Evolutionary conservation across 2,888 invertebrate genomes (phyloP).

Genomic region (Brenthis daphne): DNA sequence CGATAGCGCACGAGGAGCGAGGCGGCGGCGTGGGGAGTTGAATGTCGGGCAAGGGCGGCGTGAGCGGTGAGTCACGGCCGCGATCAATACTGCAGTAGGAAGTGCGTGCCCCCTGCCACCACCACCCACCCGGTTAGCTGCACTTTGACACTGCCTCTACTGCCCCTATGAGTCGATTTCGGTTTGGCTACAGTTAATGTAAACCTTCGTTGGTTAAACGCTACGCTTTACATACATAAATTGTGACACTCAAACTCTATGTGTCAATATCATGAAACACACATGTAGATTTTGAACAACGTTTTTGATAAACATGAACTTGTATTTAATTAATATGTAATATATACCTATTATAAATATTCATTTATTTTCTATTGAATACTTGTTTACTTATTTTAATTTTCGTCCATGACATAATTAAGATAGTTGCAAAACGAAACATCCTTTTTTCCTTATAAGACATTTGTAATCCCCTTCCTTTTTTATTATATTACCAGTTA

Average conservation of each 20-base stretch:
- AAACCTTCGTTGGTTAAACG: neutral
- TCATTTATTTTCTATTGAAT: neutral
- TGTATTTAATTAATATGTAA: no score
- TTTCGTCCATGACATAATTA: constrained; percentile 5
- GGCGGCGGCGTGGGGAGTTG: constrained; percentile 58
- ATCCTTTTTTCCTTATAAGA: neutral
- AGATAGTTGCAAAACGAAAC: constrained; percentile 4
- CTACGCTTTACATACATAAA: neutral
- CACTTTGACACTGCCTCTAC: constrained; percentile 43
- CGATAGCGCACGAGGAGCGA: constrained; percentile 54
- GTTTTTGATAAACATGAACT: no score
- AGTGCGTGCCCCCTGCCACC: constrained; percentile 57
- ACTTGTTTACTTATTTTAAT: neutral
- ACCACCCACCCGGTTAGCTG: constrained; percentile 38
- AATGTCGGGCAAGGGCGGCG: constrained; percentile 82
- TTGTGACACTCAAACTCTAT: neutral
- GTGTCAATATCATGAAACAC: no score
- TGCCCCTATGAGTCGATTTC: constrained; percentile 41
- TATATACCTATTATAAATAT: no score
- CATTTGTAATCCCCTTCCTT: constrained; percentile 1
- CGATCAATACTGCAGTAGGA: constrained; percentile 78
- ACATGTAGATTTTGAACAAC: no score
- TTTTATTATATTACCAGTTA: neutral
- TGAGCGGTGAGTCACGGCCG: constrained; percentile 80
- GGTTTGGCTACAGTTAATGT: constrained; percentile 21